Conservation (phyloP, 1,140 invertebrate genomes). For the Lordiphosa collinella region DNA sequence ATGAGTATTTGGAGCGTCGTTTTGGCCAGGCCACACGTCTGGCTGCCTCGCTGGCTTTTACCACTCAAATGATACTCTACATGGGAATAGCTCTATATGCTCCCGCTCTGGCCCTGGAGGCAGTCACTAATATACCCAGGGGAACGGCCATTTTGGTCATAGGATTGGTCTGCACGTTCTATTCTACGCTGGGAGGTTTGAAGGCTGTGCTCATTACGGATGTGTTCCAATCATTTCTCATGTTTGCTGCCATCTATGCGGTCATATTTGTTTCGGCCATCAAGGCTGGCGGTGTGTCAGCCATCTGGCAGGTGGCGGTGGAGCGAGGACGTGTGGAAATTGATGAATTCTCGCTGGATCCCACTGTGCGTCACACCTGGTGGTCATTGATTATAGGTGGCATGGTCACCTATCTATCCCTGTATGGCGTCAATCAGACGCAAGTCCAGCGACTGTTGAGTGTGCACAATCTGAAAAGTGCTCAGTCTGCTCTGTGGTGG, state of each 20-base stretch:
- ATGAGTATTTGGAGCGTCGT: slow-evolving; percentile 93
- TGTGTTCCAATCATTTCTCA: slow-evolving; percentile 89
- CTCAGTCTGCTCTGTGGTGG: slow-evolving; percentile 85
- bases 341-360: slow-evolving; percentile 84
- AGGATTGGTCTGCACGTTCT: slow-evolving; percentile 90
- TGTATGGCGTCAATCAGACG: slow-evolving; percentile 91
- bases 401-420: slow-evolving; percentile 86
- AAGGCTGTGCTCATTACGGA: slow-evolving; percentile 94
- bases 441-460: slow-evolving; percentile 93
- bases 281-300: slow-evolving; percentile 83
- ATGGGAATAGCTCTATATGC: slow-evolving; percentile 96
- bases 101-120: slow-evolving; percentile 92
- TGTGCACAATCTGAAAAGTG: slow-evolving; percentile 85
- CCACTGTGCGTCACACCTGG: slow-evolving; percentile 87
- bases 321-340: slow-evolving; percentile 83
- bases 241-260: slow-evolving; percentile 88
- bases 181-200: slow-evolving; percentile 92
- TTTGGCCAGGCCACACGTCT: slow-evolving; percentile 87
- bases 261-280: slow-evolving; percentile 86
- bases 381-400: slow-evolving; percentile 88
- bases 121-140: slow-evolving; percentile 89
- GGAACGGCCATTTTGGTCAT: slow-evolving; percentile 88
- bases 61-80: slow-evolving; percentile 92
- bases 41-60: slow-evolving; percentile 88
- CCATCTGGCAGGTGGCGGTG: slow-evolving; percentile 86